phyloP scores from a whole-genome alignment of 2,797 vertebrate genomes.

The Emydoidea blandingii region DNA sequence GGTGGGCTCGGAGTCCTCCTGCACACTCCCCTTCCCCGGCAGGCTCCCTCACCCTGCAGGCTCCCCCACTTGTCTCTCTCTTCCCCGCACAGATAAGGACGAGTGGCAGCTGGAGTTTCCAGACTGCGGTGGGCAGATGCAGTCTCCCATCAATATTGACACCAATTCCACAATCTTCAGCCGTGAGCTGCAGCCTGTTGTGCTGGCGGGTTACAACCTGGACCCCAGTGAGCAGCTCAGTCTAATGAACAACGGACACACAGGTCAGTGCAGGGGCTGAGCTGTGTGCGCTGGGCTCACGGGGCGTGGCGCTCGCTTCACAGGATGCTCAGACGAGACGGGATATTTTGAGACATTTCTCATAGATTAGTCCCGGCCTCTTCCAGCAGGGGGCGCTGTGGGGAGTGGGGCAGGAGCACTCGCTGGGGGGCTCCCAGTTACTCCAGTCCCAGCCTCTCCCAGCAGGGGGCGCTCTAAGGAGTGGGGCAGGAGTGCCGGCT shows the following conservation, averaged over 20 bases:
- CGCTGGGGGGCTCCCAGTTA: too few species aligned
- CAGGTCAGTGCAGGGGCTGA: constrained; percentile 76
- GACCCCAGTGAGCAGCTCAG: constrained; percentile 52
- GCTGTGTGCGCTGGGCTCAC: neutral
- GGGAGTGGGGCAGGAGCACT: neutral
- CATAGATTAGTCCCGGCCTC: neutral
- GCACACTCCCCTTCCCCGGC: neutral
- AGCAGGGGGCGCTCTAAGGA: neutral
- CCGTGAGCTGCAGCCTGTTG: constrained; percentile 65
- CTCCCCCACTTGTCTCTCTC: neutral
- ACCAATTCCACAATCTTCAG: constrained; percentile 56
- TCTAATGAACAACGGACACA: constrained; percentile 88
- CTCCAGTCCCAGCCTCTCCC: accelerated
- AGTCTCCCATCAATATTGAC: constrained; percentile 87
- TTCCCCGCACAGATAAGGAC: constrained; percentile 10
- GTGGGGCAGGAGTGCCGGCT: neutral
- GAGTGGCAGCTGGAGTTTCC: constrained; percentile 60
- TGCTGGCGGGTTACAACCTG: constrained; percentile 83
- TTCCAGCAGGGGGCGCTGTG: neutral
- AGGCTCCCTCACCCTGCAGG: accelerated
- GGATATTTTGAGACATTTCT: neutral
- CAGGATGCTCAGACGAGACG: neutral
- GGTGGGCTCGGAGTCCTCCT: neutral
- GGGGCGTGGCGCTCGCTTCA: neutral
- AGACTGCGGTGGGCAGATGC: constrained; percentile 76